Percentiles rank a stretch among this genome's conserved stretches.
Evolutionary conservation across 2,113 vertebrate genomes (phyloP).

Genomic region (Hemichromis elongatus): DNA sequence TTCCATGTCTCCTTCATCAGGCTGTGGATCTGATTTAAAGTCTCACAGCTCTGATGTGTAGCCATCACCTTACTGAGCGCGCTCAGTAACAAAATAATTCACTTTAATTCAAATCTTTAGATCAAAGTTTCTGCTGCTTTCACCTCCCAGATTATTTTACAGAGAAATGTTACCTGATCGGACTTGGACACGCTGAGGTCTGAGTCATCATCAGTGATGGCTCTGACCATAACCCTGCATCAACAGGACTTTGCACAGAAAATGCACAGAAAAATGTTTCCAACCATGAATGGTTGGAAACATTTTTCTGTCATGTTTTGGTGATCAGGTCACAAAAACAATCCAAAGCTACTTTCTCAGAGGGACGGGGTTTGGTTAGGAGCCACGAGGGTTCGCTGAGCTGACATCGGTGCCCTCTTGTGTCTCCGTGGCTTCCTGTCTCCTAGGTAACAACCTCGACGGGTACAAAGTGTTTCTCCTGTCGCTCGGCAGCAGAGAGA

Average conservation of each 20-base stretch:
- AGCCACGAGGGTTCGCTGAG: not conserved
- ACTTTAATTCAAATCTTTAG: not conserved
- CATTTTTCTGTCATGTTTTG: not conserved
- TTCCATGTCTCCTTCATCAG: not conserved
- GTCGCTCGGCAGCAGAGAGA: conserved; percentile 92
- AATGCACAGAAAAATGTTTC: no score
- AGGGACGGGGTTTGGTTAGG: not conserved
- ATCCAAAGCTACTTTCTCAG: not conserved
- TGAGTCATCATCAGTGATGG: not conserved
- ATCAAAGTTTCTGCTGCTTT: not conserved
- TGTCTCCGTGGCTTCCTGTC: not conserved
- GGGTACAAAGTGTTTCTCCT: conserved; percentile 97
- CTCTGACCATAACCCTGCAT: not conserved
- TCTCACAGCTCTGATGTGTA: not conserved
- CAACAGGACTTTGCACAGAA: not conserved
- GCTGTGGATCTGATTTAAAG: not conserved
- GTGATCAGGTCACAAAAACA: not conserved
- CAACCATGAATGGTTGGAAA: not conserved
- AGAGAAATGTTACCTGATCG: not conserved
- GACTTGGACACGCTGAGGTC: not conserved
- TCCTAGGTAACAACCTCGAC: conserved; percentile 92
- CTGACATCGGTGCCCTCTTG: not conserved
- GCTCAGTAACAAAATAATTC: not conserved
- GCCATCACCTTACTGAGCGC: not conserved
- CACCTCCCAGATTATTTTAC: not conserved